Evolutionary conservation across 2,888 invertebrate genomes (phyloP).

Genomic region (Phengaris alcon): DNA sequence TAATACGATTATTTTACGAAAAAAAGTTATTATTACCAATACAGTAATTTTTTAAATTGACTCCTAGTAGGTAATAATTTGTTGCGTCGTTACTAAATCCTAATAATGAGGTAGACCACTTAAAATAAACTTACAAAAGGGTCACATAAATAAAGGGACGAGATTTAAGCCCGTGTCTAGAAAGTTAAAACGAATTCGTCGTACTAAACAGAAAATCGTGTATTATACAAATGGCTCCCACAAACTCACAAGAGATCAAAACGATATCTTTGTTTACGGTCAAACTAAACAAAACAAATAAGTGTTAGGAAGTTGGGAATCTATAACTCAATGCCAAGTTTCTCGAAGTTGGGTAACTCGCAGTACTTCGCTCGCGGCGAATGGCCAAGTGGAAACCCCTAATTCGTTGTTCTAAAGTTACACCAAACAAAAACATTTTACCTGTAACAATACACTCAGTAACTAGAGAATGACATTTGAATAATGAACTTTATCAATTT

Average conservation of each 20-base stretch:
- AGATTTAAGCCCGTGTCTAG: neutral
- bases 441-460: slow-evolving; percentile 41
- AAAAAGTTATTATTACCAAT: too few species aligned
- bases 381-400: slow-evolving; percentile 59
- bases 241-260: slow-evolving; percentile 50
- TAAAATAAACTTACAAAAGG: neutral
- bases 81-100: neutral
- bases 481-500: neutral
- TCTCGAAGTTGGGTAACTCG: slow-evolving; percentile 65
- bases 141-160: neutral
- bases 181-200: neutral
- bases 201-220: slow-evolving; percentile 3
- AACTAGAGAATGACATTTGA: slow-evolving; percentile 39
- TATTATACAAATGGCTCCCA: slow-evolving; percentile 35
- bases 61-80: too few species aligned
- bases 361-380: slow-evolving; percentile 61
- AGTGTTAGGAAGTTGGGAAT: slow-evolving; percentile 74
- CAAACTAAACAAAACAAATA: slow-evolving; percentile 73
- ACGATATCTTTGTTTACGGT: slow-evolving; percentile 69
- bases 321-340: slow-evolving; percentile 78
- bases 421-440: slow-evolving; percentile 68
- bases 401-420: slow-evolving; percentile 63
- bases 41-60: too few species aligned
- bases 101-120: neutral
- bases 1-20: too few species aligned